Percentiles rank a stretch among this genome's conserved stretches.
These are phyloP conservation scores for Scolopax rusticola DNA, from an alignment of 2,797 vertebrate genomes.

Conservation along the genomic window DNA sequence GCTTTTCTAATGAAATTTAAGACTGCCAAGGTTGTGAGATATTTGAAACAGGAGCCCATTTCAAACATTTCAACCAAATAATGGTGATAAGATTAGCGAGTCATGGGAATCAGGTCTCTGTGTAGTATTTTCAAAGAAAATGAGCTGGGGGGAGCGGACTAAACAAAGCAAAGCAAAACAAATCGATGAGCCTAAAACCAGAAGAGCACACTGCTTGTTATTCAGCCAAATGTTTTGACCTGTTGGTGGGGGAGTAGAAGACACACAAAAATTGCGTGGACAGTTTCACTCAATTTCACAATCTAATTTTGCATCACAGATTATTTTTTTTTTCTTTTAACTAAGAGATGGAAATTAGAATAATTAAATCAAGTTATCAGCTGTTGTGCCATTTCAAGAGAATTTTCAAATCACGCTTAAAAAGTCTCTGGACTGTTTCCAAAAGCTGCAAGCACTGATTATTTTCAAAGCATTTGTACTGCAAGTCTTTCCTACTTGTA, in stretches of 20 bases:
- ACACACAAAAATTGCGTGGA: background rate
- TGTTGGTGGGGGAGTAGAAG: background rate
- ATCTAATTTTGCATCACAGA: background rate
- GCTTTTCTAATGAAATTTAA: conserved; percentile 58
- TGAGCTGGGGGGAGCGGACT: background rate
- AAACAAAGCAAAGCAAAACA: conserved; percentile 58
- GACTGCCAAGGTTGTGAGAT: conserved; percentile 5
- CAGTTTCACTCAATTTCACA: background rate
- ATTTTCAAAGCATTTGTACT: background rate
- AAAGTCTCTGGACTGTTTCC: background rate
- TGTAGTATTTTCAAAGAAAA: conserved; percentile 38
- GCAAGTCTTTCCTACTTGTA: background rate
- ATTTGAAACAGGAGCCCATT: conserved; percentile 39
- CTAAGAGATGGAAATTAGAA: background rate
- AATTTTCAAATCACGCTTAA: background rate
- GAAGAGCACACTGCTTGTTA: background rate
- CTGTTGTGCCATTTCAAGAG: background rate
- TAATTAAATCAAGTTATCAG: background rate
- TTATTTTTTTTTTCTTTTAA: background rate
- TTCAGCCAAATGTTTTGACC: conserved; percentile 1
- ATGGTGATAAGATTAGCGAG: conserved; percentile 58
- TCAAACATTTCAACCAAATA: conserved; percentile 58
- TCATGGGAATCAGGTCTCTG: conserved; percentile 46
- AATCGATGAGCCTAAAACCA: conserved; percentile 36
- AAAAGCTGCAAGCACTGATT: background rate